Percentiles rank a stretch among this genome's conserved stretches.
Evolutionary conservation across 2,888 invertebrate genomes (phyloP).

Genomic region (Gasteruption jaculator): DNA sequence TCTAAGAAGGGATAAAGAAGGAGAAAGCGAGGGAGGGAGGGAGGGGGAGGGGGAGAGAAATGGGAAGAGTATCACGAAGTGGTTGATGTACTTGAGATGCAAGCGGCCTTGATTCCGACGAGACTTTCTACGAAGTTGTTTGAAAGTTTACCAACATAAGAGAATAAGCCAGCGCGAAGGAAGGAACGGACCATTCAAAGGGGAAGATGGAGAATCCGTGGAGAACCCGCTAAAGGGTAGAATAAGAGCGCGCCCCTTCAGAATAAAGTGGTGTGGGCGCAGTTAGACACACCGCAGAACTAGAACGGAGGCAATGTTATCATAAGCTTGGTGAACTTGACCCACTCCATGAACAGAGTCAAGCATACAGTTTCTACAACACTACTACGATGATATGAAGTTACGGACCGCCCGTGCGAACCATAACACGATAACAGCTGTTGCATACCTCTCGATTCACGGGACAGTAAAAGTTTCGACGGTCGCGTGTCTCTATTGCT

Average conservation of each 20-base stretch:
- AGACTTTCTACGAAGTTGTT: not conserved
- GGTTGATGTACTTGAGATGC: too few species aligned
- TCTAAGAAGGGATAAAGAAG: not conserved
- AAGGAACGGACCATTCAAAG: not conserved
- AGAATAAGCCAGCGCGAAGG: not conserved
- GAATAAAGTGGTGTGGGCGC: slow-evolving; percentile 19
- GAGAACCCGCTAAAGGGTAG: not conserved
- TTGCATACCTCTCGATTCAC: slow-evolving; percentile 37
- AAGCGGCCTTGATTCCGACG: slow-evolving; percentile 12
- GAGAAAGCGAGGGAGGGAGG: slow-evolving; percentile 11
- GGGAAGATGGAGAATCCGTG: not conserved
- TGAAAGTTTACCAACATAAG: not conserved
- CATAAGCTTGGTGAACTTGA: slow-evolving; percentile 49
- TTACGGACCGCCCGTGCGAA: slow-evolving; percentile 48
- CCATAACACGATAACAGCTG: slow-evolving; percentile 48
- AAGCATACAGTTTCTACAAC: slow-evolving; percentile 17
- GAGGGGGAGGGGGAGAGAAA: slow-evolving; percentile 9
- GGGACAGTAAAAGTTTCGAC: slow-evolving; percentile 43
- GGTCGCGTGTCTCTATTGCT: slow-evolving; percentile 33
- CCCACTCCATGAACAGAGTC: slow-evolving; percentile 40
- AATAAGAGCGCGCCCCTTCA: not conserved
- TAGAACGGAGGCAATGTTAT: slow-evolving; percentile 43
- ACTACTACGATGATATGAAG: slow-evolving; percentile 39
- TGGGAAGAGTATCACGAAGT: slow-evolving; percentile 12
- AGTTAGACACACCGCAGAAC: slow-evolving; percentile 27